Percentiles rank a stretch among this genome's conserved stretches.
These are phyloP conservation scores for Acomys russatus DNA, from an alignment of 2,797 vertebrate genomes.

Conservation along the genomic window DNA sequence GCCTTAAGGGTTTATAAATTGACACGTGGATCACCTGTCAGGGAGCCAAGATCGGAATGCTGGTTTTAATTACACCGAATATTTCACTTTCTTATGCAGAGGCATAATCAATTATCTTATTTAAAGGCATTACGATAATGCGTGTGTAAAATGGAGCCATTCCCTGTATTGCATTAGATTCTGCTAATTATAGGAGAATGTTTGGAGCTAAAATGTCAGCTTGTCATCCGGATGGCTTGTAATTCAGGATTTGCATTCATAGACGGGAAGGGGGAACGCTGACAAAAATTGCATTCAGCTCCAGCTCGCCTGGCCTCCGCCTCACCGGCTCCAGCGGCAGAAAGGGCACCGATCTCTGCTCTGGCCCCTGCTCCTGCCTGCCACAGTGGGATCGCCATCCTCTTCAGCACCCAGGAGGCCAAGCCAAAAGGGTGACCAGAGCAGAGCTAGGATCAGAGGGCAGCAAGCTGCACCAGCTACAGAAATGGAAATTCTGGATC, in stretches of 20 bases:
- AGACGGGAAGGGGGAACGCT: constrained; percentile 84
- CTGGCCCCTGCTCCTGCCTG: not conserved
- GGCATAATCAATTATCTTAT: constrained; percentile 92
- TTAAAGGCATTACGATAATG: constrained; percentile 92
- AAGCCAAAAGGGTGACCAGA: not conserved
- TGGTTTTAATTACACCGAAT: constrained; percentile 91
- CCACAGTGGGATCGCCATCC: not conserved
- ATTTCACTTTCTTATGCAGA: constrained; percentile 92
- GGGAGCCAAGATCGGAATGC: constrained; percentile 88
- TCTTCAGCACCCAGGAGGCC: not conserved
- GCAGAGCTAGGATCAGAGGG: not conserved
- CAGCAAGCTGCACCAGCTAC: not conserved
- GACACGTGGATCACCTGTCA: constrained; percentile 90
- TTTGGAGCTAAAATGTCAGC: constrained; percentile 91
- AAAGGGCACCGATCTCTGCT: constrained; percentile 49
- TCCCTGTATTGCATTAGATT: constrained; percentile 91
- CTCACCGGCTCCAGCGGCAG: constrained; percentile 73
- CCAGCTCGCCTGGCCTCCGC: constrained; percentile 80
- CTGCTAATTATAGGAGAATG: constrained; percentile 92
- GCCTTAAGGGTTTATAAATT: constrained; percentile 87
- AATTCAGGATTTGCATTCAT: constrained; percentile 90
- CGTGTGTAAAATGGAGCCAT: constrained; percentile 91
- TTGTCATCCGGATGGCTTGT: constrained; percentile 90
- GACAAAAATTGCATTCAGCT: constrained; percentile 85
- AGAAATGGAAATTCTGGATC: constrained; percentile 34